phyloP scores from a whole-genome alignment of 64 coral and sea anemone genomes.

The Astreopora myriophthalma region DNA sequence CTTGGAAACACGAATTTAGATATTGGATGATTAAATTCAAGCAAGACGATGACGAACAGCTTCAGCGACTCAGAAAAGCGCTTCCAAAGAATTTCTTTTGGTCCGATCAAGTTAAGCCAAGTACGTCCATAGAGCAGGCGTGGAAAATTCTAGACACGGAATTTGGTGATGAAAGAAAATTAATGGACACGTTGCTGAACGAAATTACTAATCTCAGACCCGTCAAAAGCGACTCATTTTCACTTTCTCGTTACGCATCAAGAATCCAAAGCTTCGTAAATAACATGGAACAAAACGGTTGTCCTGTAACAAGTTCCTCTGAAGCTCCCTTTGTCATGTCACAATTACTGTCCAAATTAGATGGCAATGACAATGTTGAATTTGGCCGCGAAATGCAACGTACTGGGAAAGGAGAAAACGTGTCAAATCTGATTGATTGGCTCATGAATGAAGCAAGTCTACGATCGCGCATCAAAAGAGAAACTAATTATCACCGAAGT shows the following conservation, averaged over 20 bases:
- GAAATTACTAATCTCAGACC: slow-evolving; percentile 14
- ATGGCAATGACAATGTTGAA: slow-evolving; percentile 52
- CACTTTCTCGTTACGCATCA: not conserved
- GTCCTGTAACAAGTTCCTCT: slow-evolving; percentile 45
- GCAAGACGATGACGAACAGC: slow-evolving; percentile 34
- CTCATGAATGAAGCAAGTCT: slow-evolving; percentile 57
- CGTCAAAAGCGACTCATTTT: not conserved
- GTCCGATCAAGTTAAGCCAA: not conserved
- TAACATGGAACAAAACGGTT: slow-evolving; percentile 65
- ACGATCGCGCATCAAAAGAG: slow-evolving; percentile 7
- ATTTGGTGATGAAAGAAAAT: slow-evolving; percentile 15
- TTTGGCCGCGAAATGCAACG: slow-evolving; percentile 64
- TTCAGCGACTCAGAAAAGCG: not conserved
- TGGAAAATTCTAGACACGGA: slow-evolving; percentile 25
- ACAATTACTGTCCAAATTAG: slow-evolving; percentile 70
- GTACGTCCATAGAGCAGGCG: not conserved
- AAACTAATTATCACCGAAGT: not conserved
- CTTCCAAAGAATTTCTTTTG: not conserved
- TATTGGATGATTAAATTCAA: slow-evolving; percentile 28
- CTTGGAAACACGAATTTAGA: not conserved
- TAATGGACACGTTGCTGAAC: slow-evolving; percentile 1
- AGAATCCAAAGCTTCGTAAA: slow-evolving; percentile 25
- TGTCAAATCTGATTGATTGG: slow-evolving; percentile 63
- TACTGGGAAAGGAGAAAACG: slow-evolving; percentile 32
- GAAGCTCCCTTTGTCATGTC: slow-evolving; percentile 72